Evolutionary conservation across 1,140 invertebrate genomes (phyloP).

Genomic region (Archegozetes longisetosus): DNA sequence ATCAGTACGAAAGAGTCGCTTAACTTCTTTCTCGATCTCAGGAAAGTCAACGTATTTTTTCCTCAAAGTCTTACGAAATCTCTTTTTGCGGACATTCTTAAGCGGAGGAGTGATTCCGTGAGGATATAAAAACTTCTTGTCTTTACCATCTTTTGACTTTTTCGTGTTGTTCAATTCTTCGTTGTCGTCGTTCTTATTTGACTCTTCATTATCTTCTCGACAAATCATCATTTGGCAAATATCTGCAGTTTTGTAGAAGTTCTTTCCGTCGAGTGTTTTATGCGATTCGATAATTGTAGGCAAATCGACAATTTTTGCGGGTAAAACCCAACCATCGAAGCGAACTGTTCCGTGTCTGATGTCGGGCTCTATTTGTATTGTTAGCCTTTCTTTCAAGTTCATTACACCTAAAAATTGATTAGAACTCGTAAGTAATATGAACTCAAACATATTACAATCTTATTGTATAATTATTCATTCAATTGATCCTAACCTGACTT

Average conservation of each 20-base stretch:
- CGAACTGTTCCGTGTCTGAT: conserved; percentile 73
- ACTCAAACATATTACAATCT: background rate
- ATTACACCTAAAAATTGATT: conserved; percentile 36
- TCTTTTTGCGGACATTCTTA: conserved; percentile 79
- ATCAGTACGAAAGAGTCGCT: conserved; percentile 72
- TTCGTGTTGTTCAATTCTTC: conserved; percentile 41
- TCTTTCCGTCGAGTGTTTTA: conserved; percentile 91
- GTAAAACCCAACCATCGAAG: conserved; percentile 70
- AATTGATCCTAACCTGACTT: conserved; percentile 27
- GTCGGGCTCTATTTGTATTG: conserved; percentile 78
- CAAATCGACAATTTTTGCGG: conserved; percentile 73
- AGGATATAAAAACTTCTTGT: conserved; percentile 82
- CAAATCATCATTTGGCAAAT: conserved; percentile 70
- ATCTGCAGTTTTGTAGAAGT: conserved; percentile 92
- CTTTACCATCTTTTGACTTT: conserved; percentile 73
- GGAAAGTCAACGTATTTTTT: conserved; percentile 95
- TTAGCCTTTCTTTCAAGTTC: conserved; percentile 67
- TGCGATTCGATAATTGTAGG: conserved; percentile 81
- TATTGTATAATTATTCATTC: background rate
- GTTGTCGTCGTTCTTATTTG: conserved; percentile 45
- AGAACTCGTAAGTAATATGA: background rate
- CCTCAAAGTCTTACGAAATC: conserved; percentile 86
- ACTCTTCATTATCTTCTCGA: conserved; percentile 53
- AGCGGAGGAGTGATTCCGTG: conserved; percentile 85
- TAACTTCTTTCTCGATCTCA: conserved; percentile 92